These are phyloP conservation scores for Cephus spinipes DNA, from an alignment of 2,888 invertebrate species.

Conservation along the genomic window DNA sequence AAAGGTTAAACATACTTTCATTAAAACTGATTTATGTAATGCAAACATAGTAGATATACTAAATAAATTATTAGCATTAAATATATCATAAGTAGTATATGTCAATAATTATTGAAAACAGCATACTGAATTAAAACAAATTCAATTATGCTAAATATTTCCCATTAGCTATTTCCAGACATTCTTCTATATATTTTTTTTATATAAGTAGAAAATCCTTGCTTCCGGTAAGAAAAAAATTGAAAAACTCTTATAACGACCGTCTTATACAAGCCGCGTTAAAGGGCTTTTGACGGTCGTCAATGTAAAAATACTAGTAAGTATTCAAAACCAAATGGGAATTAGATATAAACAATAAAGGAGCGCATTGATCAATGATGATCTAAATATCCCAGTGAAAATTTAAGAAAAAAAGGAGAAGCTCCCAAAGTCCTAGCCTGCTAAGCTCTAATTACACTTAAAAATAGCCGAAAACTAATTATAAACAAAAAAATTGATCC, in stretches of 20 bases:
- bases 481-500: slow-evolving; percentile 28
- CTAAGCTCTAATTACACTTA: slow-evolving; percentile 19
- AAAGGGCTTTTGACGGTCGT: not conserved
- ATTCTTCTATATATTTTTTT: not conserved
- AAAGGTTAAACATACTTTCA: not conserved
- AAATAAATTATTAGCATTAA: not conserved
- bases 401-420: not conserved
- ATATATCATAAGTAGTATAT: not conserved
- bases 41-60: not conserved
- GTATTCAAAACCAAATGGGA: not conserved
- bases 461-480: slow-evolving; percentile 35
- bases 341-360: not conserved
- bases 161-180: not conserved
- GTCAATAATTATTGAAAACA: not conserved
- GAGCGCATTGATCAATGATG: not conserved
- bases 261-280: not conserved
- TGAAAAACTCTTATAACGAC: not conserved
- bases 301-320: not conserved
- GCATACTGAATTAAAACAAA: not conserved
- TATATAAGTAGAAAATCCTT: not conserved
- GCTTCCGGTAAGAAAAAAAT: not conserved
- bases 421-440: not conserved
- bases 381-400: not conserved
- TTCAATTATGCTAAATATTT: not conserved
- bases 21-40: not conserved